Evolutionary conservation across 2,113 vertebrate genomes (phyloP), one percentile per base, ranked within the genome.

Genomic region (Festucalex cinctus): DNA sequence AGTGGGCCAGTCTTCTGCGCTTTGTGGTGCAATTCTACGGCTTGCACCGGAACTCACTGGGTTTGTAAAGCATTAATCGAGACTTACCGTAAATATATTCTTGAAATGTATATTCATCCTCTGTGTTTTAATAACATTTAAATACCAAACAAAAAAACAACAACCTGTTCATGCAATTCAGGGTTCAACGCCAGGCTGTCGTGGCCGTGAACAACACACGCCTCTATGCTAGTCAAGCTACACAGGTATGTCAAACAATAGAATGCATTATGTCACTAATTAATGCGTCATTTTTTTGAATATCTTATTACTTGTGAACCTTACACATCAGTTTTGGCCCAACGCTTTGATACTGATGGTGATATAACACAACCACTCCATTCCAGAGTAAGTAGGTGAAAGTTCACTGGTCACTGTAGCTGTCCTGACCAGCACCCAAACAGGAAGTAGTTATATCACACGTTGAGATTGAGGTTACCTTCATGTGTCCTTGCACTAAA

Each of bases 151-250:
- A 16, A 37, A 9, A 22, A 28, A 7, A 22, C 1, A 16, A 37
- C 7, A 22, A 26, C 32, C 5, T 6, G 20, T 46, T 56, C 41
- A 10, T n/a, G 32, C 5, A 75, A 1, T 66, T 35, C 44, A 93
- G 92, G 65, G 69, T 63, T 64, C 86, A 70, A n/a, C 73, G 75
- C 32, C 84, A 80, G 46, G 75, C 78, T 58, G 70, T 74, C 0
- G 28, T 78, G 2, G 63, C 79, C 2, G 65, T 71, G 3, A 76
- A 77, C 8, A 80, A 75, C 64, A 36, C 73, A 1, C 90, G 92
- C 63, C 80, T 82, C 0, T 92, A 92, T 44, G 87, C 83, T 1
- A 89, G 81, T 59, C 89, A 90, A 59, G 73, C 90, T 1, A 86
- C 90, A 5, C 73, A 92, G 92, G 92, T 93, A 82, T 12, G 61